phyloP scores from a whole-genome alignment of 2,797 vertebrate species.

The Tragelaphus eurycerus region DNA sequence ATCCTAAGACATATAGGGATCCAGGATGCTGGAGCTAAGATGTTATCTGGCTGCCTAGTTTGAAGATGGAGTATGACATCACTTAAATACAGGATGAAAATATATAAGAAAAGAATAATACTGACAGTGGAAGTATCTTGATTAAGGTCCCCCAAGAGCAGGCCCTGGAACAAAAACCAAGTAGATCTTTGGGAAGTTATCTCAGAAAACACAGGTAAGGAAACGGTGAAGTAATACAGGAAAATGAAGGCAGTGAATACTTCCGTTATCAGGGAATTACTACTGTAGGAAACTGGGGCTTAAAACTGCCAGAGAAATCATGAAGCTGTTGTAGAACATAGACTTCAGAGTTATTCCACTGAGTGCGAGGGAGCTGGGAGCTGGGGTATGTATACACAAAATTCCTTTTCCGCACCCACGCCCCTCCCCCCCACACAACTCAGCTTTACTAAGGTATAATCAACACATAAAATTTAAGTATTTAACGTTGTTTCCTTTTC shows the following conservation, averaged over 20 bases:
- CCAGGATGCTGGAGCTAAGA: background rate
- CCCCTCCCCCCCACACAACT: rapidly evolving
- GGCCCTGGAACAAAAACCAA: background rate
- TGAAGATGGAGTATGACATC: background rate
- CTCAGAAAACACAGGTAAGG: background rate
- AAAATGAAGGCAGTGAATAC: background rate
- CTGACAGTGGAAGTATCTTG: background rate
- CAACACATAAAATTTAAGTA: background rate
- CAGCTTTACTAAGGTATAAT: background rate
- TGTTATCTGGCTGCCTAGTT: background rate
- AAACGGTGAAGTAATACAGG: background rate
- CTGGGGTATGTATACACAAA: no score
- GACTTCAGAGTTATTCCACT: background rate
- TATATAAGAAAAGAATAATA: background rate
- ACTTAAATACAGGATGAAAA: background rate
- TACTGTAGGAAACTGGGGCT: background rate
- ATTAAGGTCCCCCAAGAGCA: background rate
- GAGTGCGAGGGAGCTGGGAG: background rate
- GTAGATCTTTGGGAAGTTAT: background rate
- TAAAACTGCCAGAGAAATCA: background rate
- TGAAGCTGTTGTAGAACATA: background rate
- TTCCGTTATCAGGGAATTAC: background rate
- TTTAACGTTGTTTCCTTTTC: background rate
- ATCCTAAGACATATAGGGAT: background rate
- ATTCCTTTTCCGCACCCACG: rapidly evolving